These are phyloP conservation scores for Anthopleura xanthogrammica DNA, from an alignment of 92 coral and sea anemone genomes.

Conservation along the genomic window DNA sequence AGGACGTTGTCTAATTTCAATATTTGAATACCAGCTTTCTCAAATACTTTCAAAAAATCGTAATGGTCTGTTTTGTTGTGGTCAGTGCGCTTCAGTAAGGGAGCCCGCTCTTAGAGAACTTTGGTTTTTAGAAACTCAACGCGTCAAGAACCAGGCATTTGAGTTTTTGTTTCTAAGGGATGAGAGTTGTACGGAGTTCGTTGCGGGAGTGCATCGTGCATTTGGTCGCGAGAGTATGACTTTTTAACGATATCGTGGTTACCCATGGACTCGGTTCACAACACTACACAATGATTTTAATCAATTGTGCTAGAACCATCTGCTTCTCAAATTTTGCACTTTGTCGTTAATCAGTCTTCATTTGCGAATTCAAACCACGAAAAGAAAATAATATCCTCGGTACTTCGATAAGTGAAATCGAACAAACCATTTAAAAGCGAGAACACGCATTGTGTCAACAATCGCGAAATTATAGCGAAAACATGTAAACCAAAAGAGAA, in stretches of 20 bases:
- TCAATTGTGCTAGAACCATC: constrained; percentile 31
- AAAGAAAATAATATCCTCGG: constrained; percentile 12
- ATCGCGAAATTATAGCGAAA: constrained; percentile 1
- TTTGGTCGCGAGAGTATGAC: constrained; percentile 23
- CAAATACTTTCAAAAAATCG: constrained; percentile 82
- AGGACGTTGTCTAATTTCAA: constrained; percentile 65
- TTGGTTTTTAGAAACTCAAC: constrained; percentile 12
- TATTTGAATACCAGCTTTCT: constrained; percentile 79
- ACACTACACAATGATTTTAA: constrained; percentile 34
- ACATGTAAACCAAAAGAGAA: constrained; percentile 8
- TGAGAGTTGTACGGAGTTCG: constrained; percentile 13
- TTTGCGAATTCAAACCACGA: constrained; percentile 27
- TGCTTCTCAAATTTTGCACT: constrained; percentile 30
- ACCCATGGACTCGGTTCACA: constrained; percentile 20
- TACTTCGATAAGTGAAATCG: constrained; percentile 30
- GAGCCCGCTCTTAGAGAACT: constrained; percentile 38
- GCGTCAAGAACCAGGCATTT: not conserved
- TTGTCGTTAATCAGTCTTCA: constrained; percentile 29
- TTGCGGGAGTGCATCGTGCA: constrained; percentile 13
- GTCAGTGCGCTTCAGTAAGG: constrained; percentile 54
- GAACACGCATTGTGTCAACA: constrained; percentile 27
- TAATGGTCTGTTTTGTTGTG: constrained; percentile 82
- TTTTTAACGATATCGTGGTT: constrained; percentile 32
- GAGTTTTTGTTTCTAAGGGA: constrained; percentile 18
- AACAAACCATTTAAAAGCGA: constrained; percentile 18